Base-by-base conservation (phyloP, 2,113 vertebrate species). In the Sceloporus tristichus region DNA sequence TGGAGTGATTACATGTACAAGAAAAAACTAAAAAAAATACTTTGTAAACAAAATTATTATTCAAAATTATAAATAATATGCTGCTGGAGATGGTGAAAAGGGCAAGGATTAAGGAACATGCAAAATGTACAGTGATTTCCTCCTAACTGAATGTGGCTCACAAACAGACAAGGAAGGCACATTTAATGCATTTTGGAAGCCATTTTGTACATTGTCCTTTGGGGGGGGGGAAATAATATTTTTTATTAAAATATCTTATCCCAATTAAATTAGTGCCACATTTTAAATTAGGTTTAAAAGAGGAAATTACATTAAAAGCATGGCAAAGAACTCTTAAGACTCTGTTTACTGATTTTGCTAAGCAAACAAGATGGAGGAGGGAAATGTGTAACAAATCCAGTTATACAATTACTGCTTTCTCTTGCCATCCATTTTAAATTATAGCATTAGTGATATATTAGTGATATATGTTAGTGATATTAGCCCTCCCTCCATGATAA, bases 191-290 rank as follows among this genome's bases (percentile, higher is more conserved):
- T 42, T 81, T 74, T 59, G 21, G 8, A 86, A 54, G 65, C 53
- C 78, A 87, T 81, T 34, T 81, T 74, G 29, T 59, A 62, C 14
- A 74, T n/a, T 42, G 54, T 40, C 78, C 79, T 14, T 34, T 59
- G 68, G 59, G 19, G 79, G 29, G 81, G 1, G 14, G 62, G 74
- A 87, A 71, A 7, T 29, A 87, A 74, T 62, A 59, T 81, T 73
- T 71, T 87, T 54, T n/a, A 87, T 65, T 87, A 74, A 74, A 74
- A 80, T n/a, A 73, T n/a, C 62, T 23, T 86, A 79, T 68, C 62
- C 75, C 75, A 86, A 86, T 70, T 87, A 29, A 79, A 87, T 81
- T 81, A 74, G 68, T 81, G 68, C 79, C 68, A 81, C 68, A 81
- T 81, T 74, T 62, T 73, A 62, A 81, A 81, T 79, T 74, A 56